Evolutionary conservation across 2,797 vertebrate genomes (phyloP).

Genomic region (Crenichthys baileyi): DNA sequence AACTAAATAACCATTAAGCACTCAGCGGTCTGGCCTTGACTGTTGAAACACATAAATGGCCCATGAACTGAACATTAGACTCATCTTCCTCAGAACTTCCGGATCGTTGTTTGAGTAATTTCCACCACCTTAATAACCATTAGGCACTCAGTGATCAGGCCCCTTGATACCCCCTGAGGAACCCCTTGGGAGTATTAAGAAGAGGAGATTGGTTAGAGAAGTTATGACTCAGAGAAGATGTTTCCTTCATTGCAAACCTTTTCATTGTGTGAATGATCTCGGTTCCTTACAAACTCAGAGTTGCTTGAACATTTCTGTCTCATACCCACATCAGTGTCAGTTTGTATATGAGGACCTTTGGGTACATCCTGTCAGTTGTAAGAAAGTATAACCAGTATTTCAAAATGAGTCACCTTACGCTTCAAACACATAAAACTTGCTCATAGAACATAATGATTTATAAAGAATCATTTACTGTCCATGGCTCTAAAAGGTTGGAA

Average conservation of each 20-base stretch:
- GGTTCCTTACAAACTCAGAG: neutral
- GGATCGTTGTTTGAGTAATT: conserved; percentile 59
- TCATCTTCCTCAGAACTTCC: conserved; percentile 52
- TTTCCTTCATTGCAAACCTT: conserved; percentile 10
- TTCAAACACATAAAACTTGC: conserved; percentile 10
- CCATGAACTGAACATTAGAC: conserved; percentile 63
- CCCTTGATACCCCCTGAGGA: conserved; percentile 25
- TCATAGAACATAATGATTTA: conserved; percentile 6
- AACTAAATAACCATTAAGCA: conserved; percentile 75
- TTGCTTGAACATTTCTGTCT: neutral
- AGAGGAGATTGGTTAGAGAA: conserved; percentile 36
- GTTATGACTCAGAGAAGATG: conserved; percentile 25
- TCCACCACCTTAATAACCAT: conserved; percentile 67
- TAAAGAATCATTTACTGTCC: conserved; percentile 16
- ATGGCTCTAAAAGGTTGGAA: conserved; percentile 33
- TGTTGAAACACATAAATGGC: conserved; percentile 63
- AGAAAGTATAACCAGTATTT: conserved; percentile 19
- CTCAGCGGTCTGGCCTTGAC: conserved; percentile 55
- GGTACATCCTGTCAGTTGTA: conserved; percentile 22
- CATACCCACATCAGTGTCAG: neutral
- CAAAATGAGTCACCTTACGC: conserved; percentile 46
- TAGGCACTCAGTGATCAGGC: conserved; percentile 59
- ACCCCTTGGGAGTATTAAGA: conserved; percentile 20
- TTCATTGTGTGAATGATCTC: neutral
- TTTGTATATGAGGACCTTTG: conserved; percentile 11